Conservation (phyloP, 2,797 vertebrate genomes). For the Tiaroga cobitis region DNA sequence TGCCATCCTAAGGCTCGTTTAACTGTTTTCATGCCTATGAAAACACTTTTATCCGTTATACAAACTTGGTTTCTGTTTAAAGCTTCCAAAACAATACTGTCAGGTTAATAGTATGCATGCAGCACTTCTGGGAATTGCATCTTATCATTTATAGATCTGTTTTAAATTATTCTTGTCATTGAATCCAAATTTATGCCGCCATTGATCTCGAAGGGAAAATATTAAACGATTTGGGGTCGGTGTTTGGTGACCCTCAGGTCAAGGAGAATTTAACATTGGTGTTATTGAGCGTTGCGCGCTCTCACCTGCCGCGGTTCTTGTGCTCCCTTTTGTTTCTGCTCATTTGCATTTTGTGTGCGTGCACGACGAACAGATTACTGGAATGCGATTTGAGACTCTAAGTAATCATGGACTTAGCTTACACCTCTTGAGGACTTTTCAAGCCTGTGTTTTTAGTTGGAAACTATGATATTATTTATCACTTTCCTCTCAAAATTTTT, state of each 20-base stretch:
- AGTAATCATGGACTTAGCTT: slow-evolving; percentile 48
- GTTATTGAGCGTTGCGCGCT: slow-evolving; percentile 94
- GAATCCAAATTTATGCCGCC: slow-evolving; percentile 96
- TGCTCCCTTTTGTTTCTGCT: slow-evolving; percentile 65
- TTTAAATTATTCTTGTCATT: slow-evolving; percentile 99
- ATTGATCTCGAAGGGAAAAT: slow-evolving; percentile 99
- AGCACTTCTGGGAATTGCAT: slow-evolving; percentile 74
- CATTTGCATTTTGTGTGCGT: slow-evolving; percentile 59
- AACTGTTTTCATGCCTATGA: slow-evolving; percentile 3
- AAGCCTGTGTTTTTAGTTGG: slow-evolving; percentile 32
- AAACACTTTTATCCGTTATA: slow-evolving; percentile 29
- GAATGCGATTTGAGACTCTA: slow-evolving; percentile 44
- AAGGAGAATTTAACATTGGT: slow-evolving; percentile 99
- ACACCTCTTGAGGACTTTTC: slow-evolving; percentile 47
- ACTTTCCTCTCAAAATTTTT: background rate
- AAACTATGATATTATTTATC: slow-evolving; percentile 41
- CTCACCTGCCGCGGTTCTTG: slow-evolving; percentile 76
- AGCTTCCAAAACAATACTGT: slow-evolving; percentile 82
- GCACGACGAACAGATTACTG: slow-evolving; percentile 47
- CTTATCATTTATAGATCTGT: slow-evolving; percentile 93
- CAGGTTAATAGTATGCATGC: slow-evolving; percentile 82
- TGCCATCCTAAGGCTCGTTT: slow-evolving; percentile 16
- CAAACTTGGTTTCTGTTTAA: slow-evolving; percentile 73
- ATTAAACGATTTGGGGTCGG: slow-evolving; percentile 99
- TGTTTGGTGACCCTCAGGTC: slow-evolving; percentile 94